Conservation (phyloP, 2,888 invertebrate genomes). For the Mesoligia furuncula region DNA sequence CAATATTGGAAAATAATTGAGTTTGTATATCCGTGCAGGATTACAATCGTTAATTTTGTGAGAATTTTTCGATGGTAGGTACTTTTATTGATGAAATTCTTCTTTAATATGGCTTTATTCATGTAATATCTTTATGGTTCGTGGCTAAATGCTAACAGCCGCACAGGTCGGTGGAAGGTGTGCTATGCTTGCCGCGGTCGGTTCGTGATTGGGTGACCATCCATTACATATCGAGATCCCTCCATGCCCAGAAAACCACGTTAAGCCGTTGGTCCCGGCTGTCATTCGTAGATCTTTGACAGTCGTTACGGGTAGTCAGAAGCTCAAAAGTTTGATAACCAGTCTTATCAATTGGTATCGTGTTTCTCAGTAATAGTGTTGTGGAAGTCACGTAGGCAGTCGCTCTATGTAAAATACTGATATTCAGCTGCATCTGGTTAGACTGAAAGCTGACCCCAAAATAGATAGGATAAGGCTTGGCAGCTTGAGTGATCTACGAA, state of each 20-base stretch:
- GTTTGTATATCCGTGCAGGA: conserved; percentile 1
- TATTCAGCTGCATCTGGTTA: not conserved
- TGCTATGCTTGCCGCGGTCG: not conserved
- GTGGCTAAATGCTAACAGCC: not conserved
- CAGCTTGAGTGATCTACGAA: not conserved
- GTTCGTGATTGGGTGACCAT: not conserved
- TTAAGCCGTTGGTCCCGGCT: too few relatives aligned
- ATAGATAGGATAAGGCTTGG: not conserved
- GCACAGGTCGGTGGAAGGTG: not conserved
- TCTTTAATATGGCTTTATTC: not conserved
- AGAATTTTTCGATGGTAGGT: not conserved
- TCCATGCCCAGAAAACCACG: too few relatives aligned
- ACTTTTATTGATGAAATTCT: not conserved
- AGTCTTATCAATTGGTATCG: too few relatives aligned
- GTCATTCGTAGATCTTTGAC: too few relatives aligned
- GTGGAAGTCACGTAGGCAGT: too few relatives aligned
- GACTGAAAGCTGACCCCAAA: not conserved
- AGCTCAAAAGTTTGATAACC: too few relatives aligned
- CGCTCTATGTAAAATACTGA: too few relatives aligned
- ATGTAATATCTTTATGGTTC: not conserved
- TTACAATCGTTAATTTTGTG: conserved; percentile 9
- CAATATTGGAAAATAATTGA: conserved; percentile 47
- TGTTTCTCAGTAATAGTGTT: too few relatives aligned
- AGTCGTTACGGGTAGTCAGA: too few relatives aligned
- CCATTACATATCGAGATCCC: not conserved